Conservation (phyloP, 2,113 vertebrate species). For the Cyanoramphus novaezelandiae region DNA sequence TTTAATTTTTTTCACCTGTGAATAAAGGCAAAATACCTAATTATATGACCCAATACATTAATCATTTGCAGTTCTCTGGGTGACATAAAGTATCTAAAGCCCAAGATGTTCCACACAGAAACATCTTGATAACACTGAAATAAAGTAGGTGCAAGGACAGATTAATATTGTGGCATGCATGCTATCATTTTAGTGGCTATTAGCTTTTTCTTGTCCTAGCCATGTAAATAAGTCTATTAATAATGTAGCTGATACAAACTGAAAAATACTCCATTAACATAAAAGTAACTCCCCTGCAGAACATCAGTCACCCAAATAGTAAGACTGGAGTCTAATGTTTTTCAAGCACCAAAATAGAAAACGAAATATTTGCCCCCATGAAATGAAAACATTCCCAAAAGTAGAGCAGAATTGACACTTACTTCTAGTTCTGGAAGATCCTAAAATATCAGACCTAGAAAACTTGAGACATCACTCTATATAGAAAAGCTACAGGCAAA, state of each 20-base stretch:
- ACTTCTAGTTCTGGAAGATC: constrained; percentile 39
- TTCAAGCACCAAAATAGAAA: neutral
- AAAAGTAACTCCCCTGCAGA: neutral
- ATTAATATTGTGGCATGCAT: neutral
- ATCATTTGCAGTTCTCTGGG: neutral
- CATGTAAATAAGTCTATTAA: neutral
- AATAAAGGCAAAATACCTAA: neutral
- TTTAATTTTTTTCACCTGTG: neutral
- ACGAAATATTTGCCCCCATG: neutral
- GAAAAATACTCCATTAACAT: neutral
- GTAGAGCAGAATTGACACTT: constrained; percentile 51
- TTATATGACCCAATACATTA: neutral
- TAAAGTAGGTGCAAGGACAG: neutral
- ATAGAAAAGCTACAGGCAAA: constrained; percentile 7
- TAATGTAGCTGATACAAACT: neutral
- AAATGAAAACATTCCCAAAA: constrained; percentile 12
- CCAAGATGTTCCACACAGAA: neutral
- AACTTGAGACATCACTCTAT: constrained; percentile 5
- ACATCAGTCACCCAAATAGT: neutral
- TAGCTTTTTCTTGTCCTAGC: neutral
- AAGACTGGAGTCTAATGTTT: neutral
- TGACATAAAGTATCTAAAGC: neutral
- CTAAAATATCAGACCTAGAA: constrained; percentile 62
- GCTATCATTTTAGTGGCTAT: neutral
- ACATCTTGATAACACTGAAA: neutral